Percentiles rank a stretch among this genome's conserved stretches.
phyloP scores from a whole-genome alignment of 2,888 invertebrate genomes.

The Cepaea hortensis region DNA sequence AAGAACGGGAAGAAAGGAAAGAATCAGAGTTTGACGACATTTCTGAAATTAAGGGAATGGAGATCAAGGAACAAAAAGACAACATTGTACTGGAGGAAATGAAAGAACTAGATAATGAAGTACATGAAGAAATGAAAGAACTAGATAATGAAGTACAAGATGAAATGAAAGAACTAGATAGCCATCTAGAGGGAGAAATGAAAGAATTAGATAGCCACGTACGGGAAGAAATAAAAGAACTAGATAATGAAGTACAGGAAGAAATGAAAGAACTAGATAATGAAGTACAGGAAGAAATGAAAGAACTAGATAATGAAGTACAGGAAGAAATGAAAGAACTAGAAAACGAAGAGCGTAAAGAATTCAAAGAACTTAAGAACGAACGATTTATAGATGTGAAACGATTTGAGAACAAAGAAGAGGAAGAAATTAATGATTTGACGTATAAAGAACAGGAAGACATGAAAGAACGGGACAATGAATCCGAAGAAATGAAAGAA shows the following conservation, averaged over 20 bases:
- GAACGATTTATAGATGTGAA: neutral
- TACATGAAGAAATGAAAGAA: neutral
- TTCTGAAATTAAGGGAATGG: neutral
- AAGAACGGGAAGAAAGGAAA: neutral
- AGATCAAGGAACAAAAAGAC: neutral
- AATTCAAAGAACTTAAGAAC: neutral
- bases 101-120: neutral
- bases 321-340: neutral
- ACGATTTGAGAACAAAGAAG: too few species aligned
- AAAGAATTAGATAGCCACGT: neutral
- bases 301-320: neutral
- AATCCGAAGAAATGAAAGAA: neutral
- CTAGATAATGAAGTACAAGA: neutral
- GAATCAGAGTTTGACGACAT: neutral
- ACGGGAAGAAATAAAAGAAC: neutral
- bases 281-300: neutral
- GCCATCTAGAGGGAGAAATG: neutral
- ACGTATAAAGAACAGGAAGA: neutral
- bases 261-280: neutral
- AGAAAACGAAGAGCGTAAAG: neutral
- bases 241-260: neutral
- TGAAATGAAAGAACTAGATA: neutral
- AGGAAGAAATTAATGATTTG: too few species aligned
- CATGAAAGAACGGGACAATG: neutral
- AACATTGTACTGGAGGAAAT: neutral